Conservation (phyloP, 2,113 vertebrate species). For the Mugil cephalus region DNA sequence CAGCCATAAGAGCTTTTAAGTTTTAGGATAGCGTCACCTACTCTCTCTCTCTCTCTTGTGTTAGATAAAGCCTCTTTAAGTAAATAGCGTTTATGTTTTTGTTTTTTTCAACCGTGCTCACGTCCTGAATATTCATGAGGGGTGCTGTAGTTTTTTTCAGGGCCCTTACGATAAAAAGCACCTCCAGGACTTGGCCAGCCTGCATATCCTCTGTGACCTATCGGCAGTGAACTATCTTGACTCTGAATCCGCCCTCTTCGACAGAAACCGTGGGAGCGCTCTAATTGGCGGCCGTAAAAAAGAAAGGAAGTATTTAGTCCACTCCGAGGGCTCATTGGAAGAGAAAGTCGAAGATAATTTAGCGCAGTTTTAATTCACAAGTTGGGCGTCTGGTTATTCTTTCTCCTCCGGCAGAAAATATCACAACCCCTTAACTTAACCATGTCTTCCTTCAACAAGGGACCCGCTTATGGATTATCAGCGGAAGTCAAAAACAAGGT, state of each 20-base stretch:
- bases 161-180: no score
- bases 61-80: no score
- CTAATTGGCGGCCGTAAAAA: conserved; percentile 73
- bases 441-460: conserved; percentile 82
- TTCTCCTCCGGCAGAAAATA: background rate
- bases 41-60: no score
- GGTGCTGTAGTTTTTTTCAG: no score
- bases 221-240: conserved; percentile 58
- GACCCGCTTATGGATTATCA: conserved; percentile 83
- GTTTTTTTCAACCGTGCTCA: no score
- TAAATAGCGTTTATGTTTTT: no score
- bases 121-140: no score
- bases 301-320: conserved; percentile 78
- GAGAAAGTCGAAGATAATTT: conserved; percentile 58
- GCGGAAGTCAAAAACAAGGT: conserved; percentile 85
- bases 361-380: conserved; percentile 23
- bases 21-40: no score
- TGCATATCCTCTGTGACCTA: no score
- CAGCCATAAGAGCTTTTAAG: no score
- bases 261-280: conserved; percentile 59
- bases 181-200: no score
- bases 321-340: conserved; percentile 66
- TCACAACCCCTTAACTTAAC: conserved; percentile 4
- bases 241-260: conserved; percentile 24
- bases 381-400: background rate